Evolutionary conservation across 2,888 invertebrate genomes (phyloP).

Genomic region (Amphipyra tragopoginis): DNA sequence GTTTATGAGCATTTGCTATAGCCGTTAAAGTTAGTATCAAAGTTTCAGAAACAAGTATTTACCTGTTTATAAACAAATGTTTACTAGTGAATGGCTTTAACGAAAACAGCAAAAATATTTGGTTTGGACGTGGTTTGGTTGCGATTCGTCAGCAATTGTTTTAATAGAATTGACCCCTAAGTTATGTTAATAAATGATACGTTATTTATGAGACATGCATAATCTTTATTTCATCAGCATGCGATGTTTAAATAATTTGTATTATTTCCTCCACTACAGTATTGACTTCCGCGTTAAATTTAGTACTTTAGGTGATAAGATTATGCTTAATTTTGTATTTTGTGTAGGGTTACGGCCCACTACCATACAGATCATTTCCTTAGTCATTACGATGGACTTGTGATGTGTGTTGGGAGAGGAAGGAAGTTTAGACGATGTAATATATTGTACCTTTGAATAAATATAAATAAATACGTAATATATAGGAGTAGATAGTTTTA

Average conservation of each 20-base stretch:
- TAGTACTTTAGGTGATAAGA: conserved; percentile 82
- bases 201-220: conserved; percentile 78
- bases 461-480: conserved; percentile 90
- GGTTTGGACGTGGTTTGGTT: too few species aligned
- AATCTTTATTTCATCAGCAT: conserved; percentile 83
- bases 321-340: conserved; percentile 88
- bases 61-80: too few species aligned
- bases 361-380: conserved; percentile 86
- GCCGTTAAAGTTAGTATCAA: too few species aligned
- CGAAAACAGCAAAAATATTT: too few species aligned
- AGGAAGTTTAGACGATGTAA: conserved; percentile 86
- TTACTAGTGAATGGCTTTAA: too few species aligned
- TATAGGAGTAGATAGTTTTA: conserved; percentile 80
- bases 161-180: conserved; percentile 18
- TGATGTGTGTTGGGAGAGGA: conserved; percentile 82
- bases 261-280: conserved; percentile 86
- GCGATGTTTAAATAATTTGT: conserved; percentile 77
- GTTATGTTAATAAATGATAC: conserved; percentile 59
- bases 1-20: too few species aligned
- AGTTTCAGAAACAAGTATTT: too few species aligned
- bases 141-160: too few species aligned
- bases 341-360: conserved; percentile 81
- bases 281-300: conserved; percentile 86
- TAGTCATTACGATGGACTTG: conserved; percentile 85
- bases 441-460: conserved; percentile 89